Conservation (phyloP, 1,140 invertebrate genomes). For the Saccostrea cuccullata region DNA sequence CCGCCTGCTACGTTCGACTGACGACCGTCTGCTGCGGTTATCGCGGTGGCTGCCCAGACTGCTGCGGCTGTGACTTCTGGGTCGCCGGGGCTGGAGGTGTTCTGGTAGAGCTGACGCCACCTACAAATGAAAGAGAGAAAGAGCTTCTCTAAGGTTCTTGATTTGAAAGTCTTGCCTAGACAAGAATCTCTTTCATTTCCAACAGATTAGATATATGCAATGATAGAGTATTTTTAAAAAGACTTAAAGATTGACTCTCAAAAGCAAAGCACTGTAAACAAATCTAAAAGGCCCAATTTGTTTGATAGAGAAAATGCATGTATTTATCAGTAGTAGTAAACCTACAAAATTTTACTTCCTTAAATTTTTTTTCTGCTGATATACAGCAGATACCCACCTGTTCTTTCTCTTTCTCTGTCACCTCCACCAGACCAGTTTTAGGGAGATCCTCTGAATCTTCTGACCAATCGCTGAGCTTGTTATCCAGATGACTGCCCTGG, state of each 20-base stretch:
- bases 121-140: neutral
- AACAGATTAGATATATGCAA: too few species aligned
- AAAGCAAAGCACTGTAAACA: too few species aligned
- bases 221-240: too few species aligned
- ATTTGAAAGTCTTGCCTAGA: too few species aligned
- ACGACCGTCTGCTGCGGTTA: slow-evolving; percentile 22
- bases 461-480: slow-evolving; percentile 59
- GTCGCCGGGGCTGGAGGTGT: slow-evolving; percentile 29
- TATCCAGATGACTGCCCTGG: slow-evolving; percentile 35
- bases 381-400: neutral
- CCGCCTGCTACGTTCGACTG: slow-evolving; percentile 34
- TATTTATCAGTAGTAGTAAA: too few species aligned
- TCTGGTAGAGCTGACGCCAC: slow-evolving; percentile 38
- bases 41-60: slow-evolving; percentile 48
- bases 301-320: too few species aligned
- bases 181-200: too few species aligned
- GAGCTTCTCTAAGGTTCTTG: too few species aligned
- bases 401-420: neutral
- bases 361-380: too few species aligned
- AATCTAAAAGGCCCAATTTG: too few species aligned
- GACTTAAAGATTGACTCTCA: too few species aligned
- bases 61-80: slow-evolving; percentile 49
- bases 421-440: neutral
- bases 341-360: too few species aligned
- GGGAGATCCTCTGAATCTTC: slow-evolving; percentile 57